Evolutionary conservation across 1,140 invertebrate genomes (phyloP).

Genomic region (Lutraria rhynchaena): DNA sequence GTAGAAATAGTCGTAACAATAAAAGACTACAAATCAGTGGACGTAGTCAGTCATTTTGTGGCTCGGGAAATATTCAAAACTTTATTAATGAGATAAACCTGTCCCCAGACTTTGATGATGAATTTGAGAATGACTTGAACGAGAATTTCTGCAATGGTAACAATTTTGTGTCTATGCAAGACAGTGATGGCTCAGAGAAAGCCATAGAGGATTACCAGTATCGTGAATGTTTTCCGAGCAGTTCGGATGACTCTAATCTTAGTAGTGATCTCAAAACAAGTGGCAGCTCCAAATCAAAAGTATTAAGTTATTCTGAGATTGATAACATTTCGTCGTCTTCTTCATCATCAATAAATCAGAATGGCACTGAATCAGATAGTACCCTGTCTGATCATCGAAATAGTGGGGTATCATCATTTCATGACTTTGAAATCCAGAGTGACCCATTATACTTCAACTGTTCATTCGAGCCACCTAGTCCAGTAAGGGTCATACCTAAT

Average conservation of each 20-base stretch:
- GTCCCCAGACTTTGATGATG: conserved; percentile 30
- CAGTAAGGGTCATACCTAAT: not conserved
- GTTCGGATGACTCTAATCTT: conserved; percentile 51
- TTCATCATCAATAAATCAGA: conserved; percentile 12
- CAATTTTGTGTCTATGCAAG: conserved; percentile 52
- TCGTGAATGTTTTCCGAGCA: conserved; percentile 48
- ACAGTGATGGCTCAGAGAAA: conserved; percentile 21
- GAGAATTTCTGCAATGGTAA: conserved; percentile 20
- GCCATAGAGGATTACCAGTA: conserved; percentile 40
- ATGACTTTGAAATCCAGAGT: conserved; percentile 21
- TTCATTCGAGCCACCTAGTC: conserved; percentile 27
- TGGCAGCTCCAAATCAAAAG: conserved; percentile 24
- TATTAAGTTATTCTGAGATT: conserved; percentile 11
- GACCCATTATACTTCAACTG: not conserved
- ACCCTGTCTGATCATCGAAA: conserved; percentile 17
- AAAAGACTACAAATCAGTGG: conserved; percentile 57
- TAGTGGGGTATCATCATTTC: not conserved
- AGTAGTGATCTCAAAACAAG: conserved; percentile 52
- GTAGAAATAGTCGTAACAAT: conserved; percentile 49
- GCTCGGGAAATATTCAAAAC: conserved; percentile 53
- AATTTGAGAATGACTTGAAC: conserved; percentile 31
- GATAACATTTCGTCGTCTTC: conserved; percentile 1
- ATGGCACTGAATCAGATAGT: conserved; percentile 39
- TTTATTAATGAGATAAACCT: conserved; percentile 57
- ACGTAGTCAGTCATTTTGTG: conserved; percentile 65